A percentile compares a stretch with the other conserved stretches of the same genome.
phyloP scores from a whole-genome alignment of 2,888 invertebrate species.

The Callimorpha dominula region DNA sequence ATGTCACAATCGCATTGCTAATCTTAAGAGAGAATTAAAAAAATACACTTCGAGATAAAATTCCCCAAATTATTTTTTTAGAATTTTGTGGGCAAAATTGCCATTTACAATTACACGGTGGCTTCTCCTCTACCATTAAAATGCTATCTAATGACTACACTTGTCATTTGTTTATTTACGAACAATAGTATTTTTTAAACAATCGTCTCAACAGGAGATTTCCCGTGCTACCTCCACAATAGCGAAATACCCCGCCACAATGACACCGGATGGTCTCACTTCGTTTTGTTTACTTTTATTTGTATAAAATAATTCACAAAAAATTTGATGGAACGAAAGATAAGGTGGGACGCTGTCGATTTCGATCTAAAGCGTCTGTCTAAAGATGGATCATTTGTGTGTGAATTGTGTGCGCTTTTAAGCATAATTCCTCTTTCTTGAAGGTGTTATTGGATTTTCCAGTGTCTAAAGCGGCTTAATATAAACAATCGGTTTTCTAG shows the following conservation, averaged over 20 bases:
- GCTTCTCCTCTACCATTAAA: neutral
- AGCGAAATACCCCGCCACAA: constrained; percentile 59
- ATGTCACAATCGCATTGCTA: neutral
- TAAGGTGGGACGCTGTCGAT: constrained; percentile 57
- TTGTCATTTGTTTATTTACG: constrained; percentile 29
- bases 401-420: constrained; percentile 17
- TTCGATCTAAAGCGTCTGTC: constrained; percentile 28
- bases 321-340: constrained; percentile 64
- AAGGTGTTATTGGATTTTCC: neutral
- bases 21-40: no score
- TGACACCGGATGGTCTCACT: constrained; percentile 74
- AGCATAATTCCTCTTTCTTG: constrained; percentile 7
- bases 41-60: neutral
- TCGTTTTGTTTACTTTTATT: constrained; percentile 76
- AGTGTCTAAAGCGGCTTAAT: neutral
- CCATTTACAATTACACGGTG: neutral
- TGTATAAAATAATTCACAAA: constrained; percentile 69
- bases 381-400: constrained; percentile 14
- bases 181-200: constrained; percentile 43
- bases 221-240: constrained; percentile 45
- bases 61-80: neutral
- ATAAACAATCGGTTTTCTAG: neutral
- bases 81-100: neutral
- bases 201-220: constrained; percentile 44
- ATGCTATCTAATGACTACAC: constrained; percentile 32